Evolutionary conservation across 2,797 vertebrate genomes (phyloP).

Genomic region (Uromys caudimaculatus): DNA sequence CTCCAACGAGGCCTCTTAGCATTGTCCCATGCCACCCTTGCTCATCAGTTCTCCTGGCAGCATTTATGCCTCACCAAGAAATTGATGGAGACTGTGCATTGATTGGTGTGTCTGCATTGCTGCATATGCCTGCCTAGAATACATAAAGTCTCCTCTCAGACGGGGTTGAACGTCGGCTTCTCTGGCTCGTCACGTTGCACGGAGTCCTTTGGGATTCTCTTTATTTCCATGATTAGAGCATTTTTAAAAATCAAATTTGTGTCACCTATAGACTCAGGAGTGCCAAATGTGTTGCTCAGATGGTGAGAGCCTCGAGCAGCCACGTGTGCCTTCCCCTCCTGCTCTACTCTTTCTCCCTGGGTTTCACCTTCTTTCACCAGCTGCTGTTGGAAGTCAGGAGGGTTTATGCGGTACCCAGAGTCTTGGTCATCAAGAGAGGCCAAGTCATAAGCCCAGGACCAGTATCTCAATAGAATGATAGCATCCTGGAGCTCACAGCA

Average conservation of each 20-base stretch:
- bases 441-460: background rate
- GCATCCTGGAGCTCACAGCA: background rate
- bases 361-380: background rate
- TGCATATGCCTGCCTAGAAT: background rate
- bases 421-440: background rate
- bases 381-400: background rate
- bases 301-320: background rate
- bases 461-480: background rate
- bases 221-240: background rate
- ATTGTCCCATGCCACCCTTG: background rate
- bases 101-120: background rate
- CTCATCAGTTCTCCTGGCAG: slow-evolving; percentile 28
- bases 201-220: background rate
- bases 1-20: background rate
- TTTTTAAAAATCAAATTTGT: background rate
- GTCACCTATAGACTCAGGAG: background rate
- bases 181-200: background rate
- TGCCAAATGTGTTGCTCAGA: background rate
- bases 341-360: background rate
- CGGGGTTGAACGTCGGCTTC: background rate
- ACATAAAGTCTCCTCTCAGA: background rate
- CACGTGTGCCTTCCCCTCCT: too few species aligned
- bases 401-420: background rate
- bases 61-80: background rate
- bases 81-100: background rate